These are phyloP conservation scores for Pogonocichla stellata DNA, from an alignment of 2,113 vertebrate species.

Conservation along the genomic window DNA sequence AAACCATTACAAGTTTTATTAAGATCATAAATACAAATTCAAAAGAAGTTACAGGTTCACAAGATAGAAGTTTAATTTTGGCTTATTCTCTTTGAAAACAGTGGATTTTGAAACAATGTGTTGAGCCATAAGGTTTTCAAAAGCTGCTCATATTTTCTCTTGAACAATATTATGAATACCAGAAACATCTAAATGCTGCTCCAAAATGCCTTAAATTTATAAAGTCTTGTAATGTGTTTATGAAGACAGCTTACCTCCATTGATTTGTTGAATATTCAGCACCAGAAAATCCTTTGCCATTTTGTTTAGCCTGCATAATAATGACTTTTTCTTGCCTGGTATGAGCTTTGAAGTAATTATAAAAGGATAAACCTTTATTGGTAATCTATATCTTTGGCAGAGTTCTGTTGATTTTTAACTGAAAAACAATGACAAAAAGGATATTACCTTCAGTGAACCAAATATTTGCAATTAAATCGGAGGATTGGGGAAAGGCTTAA, in stretches of 20 bases:
- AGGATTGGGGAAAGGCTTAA: slow-evolving; percentile 64
- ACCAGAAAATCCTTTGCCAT: slow-evolving; percentile 57
- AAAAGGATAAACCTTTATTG: slow-evolving; percentile 69
- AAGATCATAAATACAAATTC: slow-evolving; percentile 26
- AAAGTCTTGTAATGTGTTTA: not conserved
- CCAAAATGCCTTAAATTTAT: not conserved
- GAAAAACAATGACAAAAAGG: slow-evolving; percentile 66
- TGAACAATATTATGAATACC: not conserved
- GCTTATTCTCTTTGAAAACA: not conserved
- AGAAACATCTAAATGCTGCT: not conserved
- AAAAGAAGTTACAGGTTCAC: not conserved
- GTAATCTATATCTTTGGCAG: slow-evolving; percentile 68
- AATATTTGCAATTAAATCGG: slow-evolving; percentile 71
- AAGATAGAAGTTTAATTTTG: not conserved
- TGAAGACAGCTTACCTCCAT: not conserved
- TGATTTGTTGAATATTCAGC: slow-evolving; percentile 57
- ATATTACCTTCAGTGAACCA: slow-evolving; percentile 68
- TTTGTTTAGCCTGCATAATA: slow-evolving; percentile 57
- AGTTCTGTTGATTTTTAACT: slow-evolving; percentile 71
- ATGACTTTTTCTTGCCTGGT: slow-evolving; percentile 53
- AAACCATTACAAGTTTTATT: not conserved
- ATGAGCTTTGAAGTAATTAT: slow-evolving; percentile 70
- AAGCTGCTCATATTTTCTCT: not conserved
- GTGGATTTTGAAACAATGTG: not conserved
- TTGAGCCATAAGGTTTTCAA: not conserved